phyloP scores from a whole-genome alignment of 2,113 vertebrate species.

The Vidua macroura region DNA sequence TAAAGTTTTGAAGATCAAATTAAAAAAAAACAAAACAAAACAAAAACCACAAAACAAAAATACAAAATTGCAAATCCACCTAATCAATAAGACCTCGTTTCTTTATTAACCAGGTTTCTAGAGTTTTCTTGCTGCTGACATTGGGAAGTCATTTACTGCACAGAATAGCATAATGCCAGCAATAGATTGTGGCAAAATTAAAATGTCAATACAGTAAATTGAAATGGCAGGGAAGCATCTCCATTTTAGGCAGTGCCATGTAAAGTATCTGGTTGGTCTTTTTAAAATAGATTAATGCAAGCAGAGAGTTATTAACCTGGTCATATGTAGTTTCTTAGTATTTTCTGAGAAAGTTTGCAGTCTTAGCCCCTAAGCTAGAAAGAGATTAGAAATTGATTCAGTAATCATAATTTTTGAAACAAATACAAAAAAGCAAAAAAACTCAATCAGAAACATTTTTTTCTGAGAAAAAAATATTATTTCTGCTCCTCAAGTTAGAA shows the following conservation, averaged over 20 bases:
- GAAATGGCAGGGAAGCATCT: conserved; percentile 23
- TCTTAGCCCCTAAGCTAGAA: background rate
- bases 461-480: background rate
- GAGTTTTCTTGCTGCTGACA: conserved; percentile 21
- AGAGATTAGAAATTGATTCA: conserved; percentile 63
- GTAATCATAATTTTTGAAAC: conserved; percentile 8
- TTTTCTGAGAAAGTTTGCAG: conserved; percentile 46
- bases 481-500: conserved; percentile 22
- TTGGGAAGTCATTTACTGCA: background rate
- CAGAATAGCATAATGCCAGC: background rate
- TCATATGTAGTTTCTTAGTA: background rate
- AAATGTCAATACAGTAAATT: conserved; percentile 63
- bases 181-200: conserved; percentile 46
- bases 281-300: conserved; percentile 26
- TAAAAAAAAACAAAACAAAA: background rate
- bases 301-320: conserved; percentile 45
- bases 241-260: background rate
- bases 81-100: conserved; percentile 1
- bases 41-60: background rate
- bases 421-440: background rate
- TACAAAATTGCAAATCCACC: background rate
- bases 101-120: background rate
- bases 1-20: background rate
- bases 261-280: conserved; percentile 10
- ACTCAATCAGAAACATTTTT: background rate